Conservation (phyloP, 2,113 vertebrate species). For the Ceratotherium simum region DNA sequence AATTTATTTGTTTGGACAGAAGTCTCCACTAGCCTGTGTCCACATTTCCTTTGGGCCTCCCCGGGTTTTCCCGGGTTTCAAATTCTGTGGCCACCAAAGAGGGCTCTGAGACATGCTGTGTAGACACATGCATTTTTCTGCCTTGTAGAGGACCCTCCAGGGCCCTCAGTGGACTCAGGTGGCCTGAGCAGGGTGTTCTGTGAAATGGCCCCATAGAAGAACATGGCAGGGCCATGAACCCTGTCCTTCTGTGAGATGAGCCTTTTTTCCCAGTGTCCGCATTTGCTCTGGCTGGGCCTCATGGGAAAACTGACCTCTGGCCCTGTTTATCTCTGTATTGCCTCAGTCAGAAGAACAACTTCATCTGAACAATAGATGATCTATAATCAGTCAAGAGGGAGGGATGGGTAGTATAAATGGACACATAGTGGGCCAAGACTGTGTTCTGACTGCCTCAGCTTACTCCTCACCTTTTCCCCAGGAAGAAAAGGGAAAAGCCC, state of each 20-base stretch:
- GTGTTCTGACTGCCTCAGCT: not conserved
- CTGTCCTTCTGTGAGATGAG: accelerated
- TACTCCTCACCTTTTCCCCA: accelerated
- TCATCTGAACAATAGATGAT: not conserved
- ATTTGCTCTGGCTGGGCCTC: not conserved
- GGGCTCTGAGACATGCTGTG: not conserved
- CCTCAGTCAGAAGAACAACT: not conserved
- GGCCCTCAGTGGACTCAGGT: conserved; percentile 3
- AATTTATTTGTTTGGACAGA: not conserved
- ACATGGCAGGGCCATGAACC: accelerated
- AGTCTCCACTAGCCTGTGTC: not conserved
- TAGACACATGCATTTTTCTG: conserved; percentile 28
- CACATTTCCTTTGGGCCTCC: not conserved
- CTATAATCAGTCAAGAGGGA: not conserved
- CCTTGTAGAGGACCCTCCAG: conserved; percentile 41
- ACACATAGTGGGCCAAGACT: not conserved
- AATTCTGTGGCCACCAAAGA: accelerated
- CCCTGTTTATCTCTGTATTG: not conserved
- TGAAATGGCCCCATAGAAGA: not conserved
- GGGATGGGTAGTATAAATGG: not conserved
- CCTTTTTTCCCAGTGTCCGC: not conserved
- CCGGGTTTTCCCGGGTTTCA: conserved; percentile 30
- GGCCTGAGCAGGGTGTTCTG: not conserved
- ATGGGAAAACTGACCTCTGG: not conserved
- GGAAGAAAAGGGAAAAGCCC: not conserved